Percentiles rank a stretch among this genome's conserved stretches.
Evolutionary conservation across 2,797 vertebrate genomes (phyloP).

Genomic region (Cebuella pygmaea): DNA sequence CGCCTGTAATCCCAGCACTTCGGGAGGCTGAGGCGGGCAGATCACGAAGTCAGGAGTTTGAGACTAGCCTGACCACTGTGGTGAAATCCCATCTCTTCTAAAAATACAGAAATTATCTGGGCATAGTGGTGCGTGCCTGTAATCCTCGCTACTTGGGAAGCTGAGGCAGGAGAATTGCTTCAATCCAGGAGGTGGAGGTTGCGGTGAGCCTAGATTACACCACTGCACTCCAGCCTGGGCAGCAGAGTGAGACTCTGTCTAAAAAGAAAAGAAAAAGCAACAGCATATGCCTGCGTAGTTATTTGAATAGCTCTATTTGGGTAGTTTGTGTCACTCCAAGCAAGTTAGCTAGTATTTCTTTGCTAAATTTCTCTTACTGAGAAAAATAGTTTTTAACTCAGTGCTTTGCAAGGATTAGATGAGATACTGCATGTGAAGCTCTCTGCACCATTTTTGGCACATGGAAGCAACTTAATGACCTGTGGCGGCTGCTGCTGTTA

Average conservation of each 20-base stretch:
- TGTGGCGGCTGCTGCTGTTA: not conserved
- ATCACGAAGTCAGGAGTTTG: no score
- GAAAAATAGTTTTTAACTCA: not conserved
- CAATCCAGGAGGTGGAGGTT: not conserved
- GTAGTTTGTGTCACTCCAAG: not conserved
- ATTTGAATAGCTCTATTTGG: not conserved
- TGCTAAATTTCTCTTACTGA: not conserved
- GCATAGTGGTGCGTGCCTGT: no score
- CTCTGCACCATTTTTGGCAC: not conserved
- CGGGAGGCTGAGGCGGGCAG: no score
- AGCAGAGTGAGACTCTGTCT: not conserved
- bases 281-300: not conserved
- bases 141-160: no score
- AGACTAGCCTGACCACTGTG: no score
- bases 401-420: not conserved
- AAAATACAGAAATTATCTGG: no score
- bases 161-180: no score
- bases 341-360: not conserved
- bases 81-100: no score
- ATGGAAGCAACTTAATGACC: not conserved
- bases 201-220: rapidly evolving
- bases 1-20: no score
- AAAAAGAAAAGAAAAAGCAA: no score
- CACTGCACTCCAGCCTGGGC: not conserved
- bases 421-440: not conserved